A percentile compares a stretch with the other conserved stretches of the same genome.
These are phyloP conservation scores for Pipa parva DNA, from an alignment of 2,113 vertebrate genomes.

Conservation along the genomic window DNA sequence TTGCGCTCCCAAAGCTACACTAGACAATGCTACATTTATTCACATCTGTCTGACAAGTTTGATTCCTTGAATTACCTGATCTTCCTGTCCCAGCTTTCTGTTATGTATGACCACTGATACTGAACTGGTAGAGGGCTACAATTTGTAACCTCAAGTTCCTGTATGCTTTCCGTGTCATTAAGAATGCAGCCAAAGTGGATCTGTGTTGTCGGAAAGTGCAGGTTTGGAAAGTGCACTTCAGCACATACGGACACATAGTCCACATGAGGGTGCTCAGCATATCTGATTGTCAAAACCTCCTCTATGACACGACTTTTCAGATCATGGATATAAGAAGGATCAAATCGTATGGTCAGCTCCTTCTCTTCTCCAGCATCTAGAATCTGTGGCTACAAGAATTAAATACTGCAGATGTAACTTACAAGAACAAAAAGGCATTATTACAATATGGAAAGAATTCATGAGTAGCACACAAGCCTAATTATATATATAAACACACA, in stretches of 20 bases:
- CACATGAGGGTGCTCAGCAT: constrained; percentile 66
- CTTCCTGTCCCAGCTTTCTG: constrained; percentile 7
- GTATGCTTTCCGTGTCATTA: constrained; percentile 62
- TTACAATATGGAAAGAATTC: too few relatives aligned
- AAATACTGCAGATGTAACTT: too few relatives aligned
- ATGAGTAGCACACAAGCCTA: too few relatives aligned
- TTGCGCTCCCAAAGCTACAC: too few relatives aligned
- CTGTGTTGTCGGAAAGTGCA: constrained; percentile 61
- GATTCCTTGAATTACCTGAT: constrained; percentile 62
- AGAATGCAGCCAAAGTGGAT: constrained; percentile 82
- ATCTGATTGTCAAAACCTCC: constrained; percentile 63
- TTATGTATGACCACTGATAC: constrained; percentile 74
- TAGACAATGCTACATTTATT: too few relatives aligned
- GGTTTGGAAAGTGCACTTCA: constrained; percentile 77
- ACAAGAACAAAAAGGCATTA: too few relatives aligned
- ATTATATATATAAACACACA: too few relatives aligned
- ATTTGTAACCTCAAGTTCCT: constrained; percentile 69
- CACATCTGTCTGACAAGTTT: too few relatives aligned
- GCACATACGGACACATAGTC: constrained; percentile 61
- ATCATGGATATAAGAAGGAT: constrained; percentile 61
- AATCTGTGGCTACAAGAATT: neutral
- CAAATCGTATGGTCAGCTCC: constrained; percentile 70
- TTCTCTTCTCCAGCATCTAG: constrained; percentile 55
- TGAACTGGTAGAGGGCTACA: constrained; percentile 65
- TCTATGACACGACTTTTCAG: constrained; percentile 55